Evolutionary conservation across 2,797 vertebrate genomes (phyloP).

Genomic region (Lagocephalus sceleratus): DNA sequence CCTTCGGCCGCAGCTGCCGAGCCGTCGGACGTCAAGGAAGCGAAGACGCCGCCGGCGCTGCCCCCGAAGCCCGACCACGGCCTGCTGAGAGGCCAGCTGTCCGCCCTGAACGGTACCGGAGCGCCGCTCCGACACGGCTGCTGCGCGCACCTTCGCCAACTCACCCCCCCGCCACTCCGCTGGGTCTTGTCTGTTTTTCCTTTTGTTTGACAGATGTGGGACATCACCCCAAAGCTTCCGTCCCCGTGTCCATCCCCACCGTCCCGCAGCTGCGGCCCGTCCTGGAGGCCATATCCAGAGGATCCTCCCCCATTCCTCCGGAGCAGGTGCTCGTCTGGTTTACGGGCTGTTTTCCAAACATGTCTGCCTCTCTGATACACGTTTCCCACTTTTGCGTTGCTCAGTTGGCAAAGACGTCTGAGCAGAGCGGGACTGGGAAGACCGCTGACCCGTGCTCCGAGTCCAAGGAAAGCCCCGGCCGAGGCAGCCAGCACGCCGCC

Average conservation of each 20-base stretch:
- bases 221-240: conserved; percentile 82
- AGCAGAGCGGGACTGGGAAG: conserved; percentile 69
- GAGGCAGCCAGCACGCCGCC: conserved; percentile 70
- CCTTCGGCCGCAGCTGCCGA: conserved; percentile 82
- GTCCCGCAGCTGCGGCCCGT: conserved; percentile 86
- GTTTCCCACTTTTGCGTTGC: conserved; percentile 7
- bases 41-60: conserved; percentile 82
- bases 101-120: conserved; percentile 78
- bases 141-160: conserved; percentile 2
- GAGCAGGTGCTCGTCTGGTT: conserved; percentile 80
- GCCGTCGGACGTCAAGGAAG: conserved; percentile 78
- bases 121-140: background rate
- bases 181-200: background rate
- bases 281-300: conserved; percentile 83
- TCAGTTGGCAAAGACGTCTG: conserved; percentile 58
- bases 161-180: background rate
- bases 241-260: conserved; percentile 84
- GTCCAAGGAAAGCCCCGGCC: conserved; percentile 76
- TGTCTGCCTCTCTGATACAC: conserved; percentile 16
- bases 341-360: background rate
- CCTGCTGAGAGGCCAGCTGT: conserved; percentile 81
- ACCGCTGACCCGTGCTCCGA: conserved; percentile 73
- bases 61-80: conserved; percentile 86
- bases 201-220: conserved; percentile 75
- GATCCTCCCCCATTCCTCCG: conserved; percentile 84